Base-by-base conservation (phyloP, 1,140 invertebrate genomes). In the Plutomurus gul region DNA sequence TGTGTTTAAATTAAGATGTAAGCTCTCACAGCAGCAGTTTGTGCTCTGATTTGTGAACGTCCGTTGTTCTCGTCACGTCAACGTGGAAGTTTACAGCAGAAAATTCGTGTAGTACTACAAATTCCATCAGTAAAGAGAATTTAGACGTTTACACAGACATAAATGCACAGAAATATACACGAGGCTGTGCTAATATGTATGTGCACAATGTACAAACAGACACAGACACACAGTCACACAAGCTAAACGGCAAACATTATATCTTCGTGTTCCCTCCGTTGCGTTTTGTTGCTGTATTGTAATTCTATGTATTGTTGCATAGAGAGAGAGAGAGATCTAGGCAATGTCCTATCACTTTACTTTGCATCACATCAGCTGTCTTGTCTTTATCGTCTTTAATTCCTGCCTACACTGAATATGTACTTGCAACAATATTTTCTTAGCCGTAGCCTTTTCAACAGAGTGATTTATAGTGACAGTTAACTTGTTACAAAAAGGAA, bases 391-490 rank as follows among this genome's bases (percentile, higher is more conserved):
- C 39, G 39, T 43, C 39, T 43, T 43, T 43, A 10, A 43, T 43
- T 43, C 39, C n/a, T 43, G 11, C 10, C 39, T n/a, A 4, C 39
- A n/a, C 10, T 43, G 56, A n/a, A n/a, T n/a, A n/a, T n/a, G n/a
- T n/a, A n/a, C n/a, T n/a, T 65, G 56, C 56, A 65, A 65, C 56
- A 65, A 65, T 65, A 65, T 65, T 65, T 30, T 33, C 56, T 65
- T 65, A 30, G 27, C 56, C 30, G 56, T 65, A n/a, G 56, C 36
- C n/a, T 65, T 27, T 65, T 65, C 56, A n/a, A 65, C 27, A 33
- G 56, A 65, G 56, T 65, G 56, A 65, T 65, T 65, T 65, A 65
- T 33, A 33, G 56, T 65, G 56, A 65, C 56, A 65, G 56, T 65
- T 65, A 65, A 65, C 56, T 65, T 65, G 56, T 36, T 65, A 33